phyloP scores from a whole-genome alignment of 2,797 vertebrate genomes.

The Chlorospingus flavigularis region DNA sequence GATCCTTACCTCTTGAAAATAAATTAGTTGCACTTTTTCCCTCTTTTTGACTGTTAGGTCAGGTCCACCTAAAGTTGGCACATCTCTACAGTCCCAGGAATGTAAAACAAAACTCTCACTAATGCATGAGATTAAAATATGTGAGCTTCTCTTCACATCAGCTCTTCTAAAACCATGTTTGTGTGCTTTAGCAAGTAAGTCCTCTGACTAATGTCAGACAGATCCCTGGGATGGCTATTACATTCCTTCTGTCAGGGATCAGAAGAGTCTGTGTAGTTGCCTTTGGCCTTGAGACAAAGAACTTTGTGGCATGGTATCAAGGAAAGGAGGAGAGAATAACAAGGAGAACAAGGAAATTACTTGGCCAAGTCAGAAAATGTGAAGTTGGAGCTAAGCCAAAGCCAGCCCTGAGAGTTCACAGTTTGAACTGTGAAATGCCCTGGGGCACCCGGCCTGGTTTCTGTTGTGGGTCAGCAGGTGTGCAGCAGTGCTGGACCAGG shows the following conservation, averaged over 20 bases:
- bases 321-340: conserved; percentile 14
- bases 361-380: background rate
- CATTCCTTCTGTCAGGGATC: background rate
- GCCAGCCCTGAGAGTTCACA: background rate
- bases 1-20: background rate
- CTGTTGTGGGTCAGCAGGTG: background rate
- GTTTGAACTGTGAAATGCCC: background rate
- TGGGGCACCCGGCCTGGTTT: background rate
- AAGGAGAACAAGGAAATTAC: background rate
- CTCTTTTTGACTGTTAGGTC: background rate
- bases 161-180: background rate
- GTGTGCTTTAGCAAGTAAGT: background rate
- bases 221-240: background rate
- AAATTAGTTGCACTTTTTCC: background rate
- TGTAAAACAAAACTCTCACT: background rate
- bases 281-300: conserved; percentile 65
- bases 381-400: conserved; percentile 7
- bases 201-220: background rate
- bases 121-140: background rate
- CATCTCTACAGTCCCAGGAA: background rate
- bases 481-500: background rate
- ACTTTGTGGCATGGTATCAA: conserved; percentile 18
- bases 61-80: background rate
- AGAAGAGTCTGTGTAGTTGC: conserved; percentile 16
- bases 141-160: background rate